Evolutionary conservation across 2,797 vertebrate species (phyloP).

Genomic region (Apodemus agrarius): DNA sequence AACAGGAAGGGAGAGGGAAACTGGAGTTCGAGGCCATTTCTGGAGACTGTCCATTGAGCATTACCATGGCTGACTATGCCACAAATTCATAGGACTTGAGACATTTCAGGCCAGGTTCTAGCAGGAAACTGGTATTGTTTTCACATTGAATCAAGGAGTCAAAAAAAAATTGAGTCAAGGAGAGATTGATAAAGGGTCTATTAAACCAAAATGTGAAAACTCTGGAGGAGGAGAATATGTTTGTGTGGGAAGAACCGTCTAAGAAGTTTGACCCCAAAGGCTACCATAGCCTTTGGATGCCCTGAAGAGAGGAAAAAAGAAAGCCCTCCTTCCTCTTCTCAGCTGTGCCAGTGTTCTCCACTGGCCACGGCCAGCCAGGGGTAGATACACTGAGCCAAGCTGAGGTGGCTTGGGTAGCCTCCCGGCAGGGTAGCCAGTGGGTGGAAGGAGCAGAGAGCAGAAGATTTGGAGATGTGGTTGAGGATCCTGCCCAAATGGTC

Average conservation of each 20-base stretch:
- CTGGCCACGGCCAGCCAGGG: background rate
- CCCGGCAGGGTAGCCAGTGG: background rate
- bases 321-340: background rate
- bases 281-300: background rate
- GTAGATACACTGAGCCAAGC: background rate
- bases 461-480: background rate
- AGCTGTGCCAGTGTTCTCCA: background rate
- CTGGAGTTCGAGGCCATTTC: background rate
- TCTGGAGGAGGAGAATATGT: background rate
- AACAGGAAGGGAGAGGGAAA: background rate
- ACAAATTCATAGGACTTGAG: background rate
- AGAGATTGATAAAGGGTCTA: background rate
- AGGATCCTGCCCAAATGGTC: too few relatives aligned
- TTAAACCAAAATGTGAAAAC: conserved; percentile 2
- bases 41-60: background rate
- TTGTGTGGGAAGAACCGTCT: background rate
- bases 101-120: background rate
- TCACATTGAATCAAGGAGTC: conserved; percentile 11
- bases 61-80: background rate
- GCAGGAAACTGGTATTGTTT: background rate
- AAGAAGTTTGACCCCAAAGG: background rate
- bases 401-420: background rate
- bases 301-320: background rate
- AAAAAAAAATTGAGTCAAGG: background rate
- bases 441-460: background rate